These are phyloP conservation scores for Zoanthus sociatus DNA, from an alignment of 92 coral and sea anemone species.

Conservation along the genomic window DNA sequence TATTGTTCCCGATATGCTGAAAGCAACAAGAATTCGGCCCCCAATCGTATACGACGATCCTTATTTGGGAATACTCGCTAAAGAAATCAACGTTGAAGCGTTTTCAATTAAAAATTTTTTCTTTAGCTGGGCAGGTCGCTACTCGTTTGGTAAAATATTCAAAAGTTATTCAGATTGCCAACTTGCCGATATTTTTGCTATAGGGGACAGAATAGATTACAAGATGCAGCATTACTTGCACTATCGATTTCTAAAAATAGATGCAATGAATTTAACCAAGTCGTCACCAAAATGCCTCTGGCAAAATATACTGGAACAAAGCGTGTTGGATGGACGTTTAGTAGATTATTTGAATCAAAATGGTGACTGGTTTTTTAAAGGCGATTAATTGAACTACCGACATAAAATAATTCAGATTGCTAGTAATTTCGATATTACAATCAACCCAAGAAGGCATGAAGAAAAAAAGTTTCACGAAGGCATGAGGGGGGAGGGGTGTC, in stretches of 20 bases:
- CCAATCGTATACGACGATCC: constrained; percentile 75
- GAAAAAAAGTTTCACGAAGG: no score
- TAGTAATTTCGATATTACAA: no score
- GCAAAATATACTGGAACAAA: no score
- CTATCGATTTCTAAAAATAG: constrained; percentile 3
- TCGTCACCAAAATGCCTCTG: constrained; percentile 17
- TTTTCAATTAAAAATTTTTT: constrained; percentile 57
- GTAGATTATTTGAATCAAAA: no score
- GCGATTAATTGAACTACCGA: no score
- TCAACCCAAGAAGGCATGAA: no score
- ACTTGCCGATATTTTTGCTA: neutral
- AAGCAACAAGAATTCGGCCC: constrained; percentile 32
- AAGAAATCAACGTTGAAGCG: constrained; percentile 49
- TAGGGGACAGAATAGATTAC: constrained; percentile 29
- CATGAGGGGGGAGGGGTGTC: no score
- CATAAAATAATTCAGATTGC: no score
- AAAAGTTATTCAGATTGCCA: neutral
- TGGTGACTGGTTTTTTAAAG: no score
- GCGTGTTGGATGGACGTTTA: no score
- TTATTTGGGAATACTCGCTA: constrained; percentile 62
- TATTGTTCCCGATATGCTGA: constrained; percentile 59
- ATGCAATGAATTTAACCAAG: neutral
- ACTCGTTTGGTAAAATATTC: constrained; percentile 22
- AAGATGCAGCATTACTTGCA: constrained; percentile 12
- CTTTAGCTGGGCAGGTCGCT: constrained; percentile 50